Evolutionary conservation across 2,888 invertebrate species (phyloP), one percentile per base, ranked within the genome.

Genomic region (Opisthograptis luteolata): DNA sequence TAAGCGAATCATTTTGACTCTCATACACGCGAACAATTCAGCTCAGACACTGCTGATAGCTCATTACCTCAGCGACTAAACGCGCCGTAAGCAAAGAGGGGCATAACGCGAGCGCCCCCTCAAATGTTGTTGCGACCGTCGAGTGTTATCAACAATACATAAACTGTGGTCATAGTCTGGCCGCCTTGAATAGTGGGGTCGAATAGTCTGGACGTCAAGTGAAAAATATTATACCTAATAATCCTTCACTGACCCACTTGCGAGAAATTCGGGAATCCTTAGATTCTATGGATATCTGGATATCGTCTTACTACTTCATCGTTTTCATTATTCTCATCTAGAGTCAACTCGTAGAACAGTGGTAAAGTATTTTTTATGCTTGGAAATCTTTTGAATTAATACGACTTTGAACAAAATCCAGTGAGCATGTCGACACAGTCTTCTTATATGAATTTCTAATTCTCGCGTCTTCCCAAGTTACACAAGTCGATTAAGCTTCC

Each of bases 401-500:
- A 13, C 28, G 7, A 10, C 10, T 25, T 14, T 15, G 1, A 32
- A 39, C 32, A 32, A 39, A 36, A 41, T 37, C 31, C 15, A 15
- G 32, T 12, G 19, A 13, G 22, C 14, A 41, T 45, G n/a, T 35
- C 32, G 17, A 36, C 42, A 42, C 9, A 24, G n/a, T n/a, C n/a
- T 37, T 50, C 27, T 37, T 36, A 55, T 44, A 54, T 47, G 51
- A 56, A 49, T 49, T 49, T 56, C 32, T 55, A 46, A 53, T 51
- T 49, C 46, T 43, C 31, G 41, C 44, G 54, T 44, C 32, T 58
- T 60, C 55, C 50, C 48, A 55, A 60, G 59, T 76, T 73, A 63
- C 69, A 60, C 62, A 68, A 67, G 63, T 65, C 66, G 65, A 73
- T 77, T 68, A 66, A 68, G 56, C 64, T 50, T 51, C 58, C 12